Percentiles rank a stretch among this genome's conserved stretches.
Conservation (phyloP, 2,797 vertebrate species). For the Corythornis leucogaster region DNA sequence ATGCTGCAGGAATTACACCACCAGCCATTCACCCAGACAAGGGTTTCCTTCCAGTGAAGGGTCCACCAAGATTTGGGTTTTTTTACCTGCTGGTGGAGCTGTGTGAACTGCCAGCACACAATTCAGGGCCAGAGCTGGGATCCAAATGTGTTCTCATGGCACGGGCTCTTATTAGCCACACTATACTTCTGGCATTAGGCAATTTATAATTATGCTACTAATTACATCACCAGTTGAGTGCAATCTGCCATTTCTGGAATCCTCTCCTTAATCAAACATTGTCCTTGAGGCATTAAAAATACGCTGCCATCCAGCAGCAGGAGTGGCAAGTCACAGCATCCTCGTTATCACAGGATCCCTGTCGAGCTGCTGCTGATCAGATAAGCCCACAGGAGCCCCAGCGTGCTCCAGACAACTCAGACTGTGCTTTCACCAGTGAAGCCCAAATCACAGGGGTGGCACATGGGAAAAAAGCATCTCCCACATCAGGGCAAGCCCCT, state of each 20-base stretch:
- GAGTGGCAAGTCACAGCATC: background rate
- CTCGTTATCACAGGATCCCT: constrained; percentile 7
- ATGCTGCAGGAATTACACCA: background rate
- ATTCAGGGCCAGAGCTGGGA: background rate
- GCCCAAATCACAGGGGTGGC: background rate
- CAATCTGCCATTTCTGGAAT: constrained; percentile 57
- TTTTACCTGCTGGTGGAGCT: background rate
- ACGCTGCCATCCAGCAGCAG: background rate
- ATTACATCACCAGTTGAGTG: constrained; percentile 41
- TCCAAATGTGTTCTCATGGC: background rate
- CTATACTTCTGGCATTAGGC: constrained; percentile 7
- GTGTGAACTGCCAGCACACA: background rate
- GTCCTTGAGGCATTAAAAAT: constrained; percentile 20
- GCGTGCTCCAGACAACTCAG: background rate
- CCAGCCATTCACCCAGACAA: background rate
- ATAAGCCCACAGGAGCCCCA: background rate
- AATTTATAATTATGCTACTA: constrained; percentile 31
- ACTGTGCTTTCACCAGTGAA: background rate
- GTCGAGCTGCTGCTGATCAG: background rate
- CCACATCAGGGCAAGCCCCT: background rate
- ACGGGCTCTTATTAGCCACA: background rate
- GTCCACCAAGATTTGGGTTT: background rate
- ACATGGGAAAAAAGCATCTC: background rate
- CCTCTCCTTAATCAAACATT: background rate
- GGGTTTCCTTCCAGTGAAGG: background rate